Conservation (phyloP, 1,140 invertebrate species). For the Oscheius sp. region DNA sequence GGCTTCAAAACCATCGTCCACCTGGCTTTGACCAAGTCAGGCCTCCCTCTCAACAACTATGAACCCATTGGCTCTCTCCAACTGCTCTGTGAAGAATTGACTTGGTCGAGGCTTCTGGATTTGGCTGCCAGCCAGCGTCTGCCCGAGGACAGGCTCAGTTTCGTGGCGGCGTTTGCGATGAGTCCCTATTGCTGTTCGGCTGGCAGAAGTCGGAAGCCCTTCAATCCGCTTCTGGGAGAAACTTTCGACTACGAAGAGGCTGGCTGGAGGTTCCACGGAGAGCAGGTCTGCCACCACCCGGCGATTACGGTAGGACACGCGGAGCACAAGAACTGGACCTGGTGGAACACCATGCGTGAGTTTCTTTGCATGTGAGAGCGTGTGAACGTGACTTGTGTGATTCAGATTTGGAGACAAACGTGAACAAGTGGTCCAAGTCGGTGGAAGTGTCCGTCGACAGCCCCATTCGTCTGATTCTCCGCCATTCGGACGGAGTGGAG, state of each 20-base stretch:
- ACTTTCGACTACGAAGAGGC: constrained; percentile 89
- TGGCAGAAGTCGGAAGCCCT: constrained; percentile 64
- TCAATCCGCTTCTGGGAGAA: constrained; percentile 74
- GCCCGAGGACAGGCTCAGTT: constrained; percentile 79
- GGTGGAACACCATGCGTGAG: constrained; percentile 84
- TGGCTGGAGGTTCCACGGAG: constrained; percentile 87
- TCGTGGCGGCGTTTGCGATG: constrained; percentile 93
- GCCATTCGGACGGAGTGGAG: constrained; percentile 22
- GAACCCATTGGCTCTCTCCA: constrained; percentile 29
- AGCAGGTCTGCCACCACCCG: constrained; percentile 93
- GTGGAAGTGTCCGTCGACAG: constrained; percentile 17
- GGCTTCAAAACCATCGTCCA: neutral
- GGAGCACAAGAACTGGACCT: constrained; percentile 79
- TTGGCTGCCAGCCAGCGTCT: neutral
- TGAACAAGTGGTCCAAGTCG: constrained; percentile 77
- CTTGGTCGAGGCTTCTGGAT: constrained; percentile 34
- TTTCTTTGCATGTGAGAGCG: too few relatives aligned
- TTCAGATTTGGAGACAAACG: constrained; percentile 66
- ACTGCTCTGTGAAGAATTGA: constrained; percentile 41
- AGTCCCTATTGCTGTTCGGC: constrained; percentile 86
- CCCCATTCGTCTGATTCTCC: constrained; percentile 21
- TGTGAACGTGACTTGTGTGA: too few relatives aligned
- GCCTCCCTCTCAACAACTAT: constrained; percentile 25
- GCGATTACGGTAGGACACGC: constrained; percentile 88
- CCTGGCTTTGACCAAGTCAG: neutral